Percentiles rank a stretch among this genome's conserved stretches.
Evolutionary conservation across 2,888 invertebrate species (phyloP).

Genomic region (Ophion obscuratus): DNA sequence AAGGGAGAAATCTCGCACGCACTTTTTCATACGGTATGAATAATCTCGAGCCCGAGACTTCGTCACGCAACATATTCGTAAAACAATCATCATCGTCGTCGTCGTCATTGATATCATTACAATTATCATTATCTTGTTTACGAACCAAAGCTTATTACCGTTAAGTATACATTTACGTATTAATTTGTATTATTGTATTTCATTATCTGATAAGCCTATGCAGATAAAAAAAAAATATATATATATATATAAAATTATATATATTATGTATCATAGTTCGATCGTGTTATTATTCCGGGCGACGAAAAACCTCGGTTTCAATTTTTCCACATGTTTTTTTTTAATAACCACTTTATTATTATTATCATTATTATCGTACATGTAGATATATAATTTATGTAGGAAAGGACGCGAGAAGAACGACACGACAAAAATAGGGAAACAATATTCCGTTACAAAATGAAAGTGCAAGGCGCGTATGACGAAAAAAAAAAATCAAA

Average conservation of each 20-base stretch:
- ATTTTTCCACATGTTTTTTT: background rate
- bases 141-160: constrained; percentile 84
- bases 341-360: constrained; percentile 37
- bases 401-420: constrained; percentile 51
- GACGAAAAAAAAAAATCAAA: background rate
- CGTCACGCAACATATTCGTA: constrained; percentile 61
- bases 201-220: constrained; percentile 80
- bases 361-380: constrained; percentile 55
- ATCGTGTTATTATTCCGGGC: background rate
- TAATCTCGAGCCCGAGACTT: constrained; percentile 37
- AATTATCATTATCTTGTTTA: constrained; percentile 80
- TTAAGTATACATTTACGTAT: constrained; percentile 81
- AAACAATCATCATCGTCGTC: constrained; percentile 70
- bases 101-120: constrained; percentile 76
- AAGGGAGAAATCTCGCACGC: constrained; percentile 2
- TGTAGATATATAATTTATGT: constrained; percentile 59
- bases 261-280: constrained; percentile 78
- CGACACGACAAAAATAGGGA: constrained; percentile 33
- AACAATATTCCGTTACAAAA: constrained; percentile 49
- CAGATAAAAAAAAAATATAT: constrained; percentile 71
- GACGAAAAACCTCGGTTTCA: background rate
- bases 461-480: constrained; percentile 8
- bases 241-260: constrained; percentile 72
- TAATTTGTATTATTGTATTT: constrained; percentile 82
- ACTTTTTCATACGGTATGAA: constrained; percentile 17